Conservation (phyloP, 2,888 invertebrate species). For the Thyatira batis region DNA sequence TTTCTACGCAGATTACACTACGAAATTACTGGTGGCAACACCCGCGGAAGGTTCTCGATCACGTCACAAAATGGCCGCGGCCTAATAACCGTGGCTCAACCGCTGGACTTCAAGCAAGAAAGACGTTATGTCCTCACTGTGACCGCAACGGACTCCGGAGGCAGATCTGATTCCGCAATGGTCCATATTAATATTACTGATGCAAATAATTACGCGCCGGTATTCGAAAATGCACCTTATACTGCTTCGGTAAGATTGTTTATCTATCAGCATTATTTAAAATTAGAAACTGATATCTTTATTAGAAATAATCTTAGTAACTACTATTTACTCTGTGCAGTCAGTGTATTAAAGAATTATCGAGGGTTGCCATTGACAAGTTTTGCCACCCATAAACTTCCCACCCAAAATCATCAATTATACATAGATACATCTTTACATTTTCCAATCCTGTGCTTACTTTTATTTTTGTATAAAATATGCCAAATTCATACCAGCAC, state of each 20-base stretch:
- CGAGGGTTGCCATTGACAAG: too few relatives aligned
- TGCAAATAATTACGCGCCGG: slow-evolving; percentile 96
- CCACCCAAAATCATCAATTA: too few relatives aligned
- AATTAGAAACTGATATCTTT: too few relatives aligned
- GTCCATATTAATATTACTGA: slow-evolving; percentile 96
- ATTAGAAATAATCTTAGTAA: too few relatives aligned
- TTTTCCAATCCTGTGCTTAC: too few relatives aligned
- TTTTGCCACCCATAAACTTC: too few relatives aligned
- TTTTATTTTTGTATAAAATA: too few relatives aligned
- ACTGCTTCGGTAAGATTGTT: slow-evolving; percentile 85
- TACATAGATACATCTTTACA: too few relatives aligned
- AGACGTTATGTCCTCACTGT: slow-evolving; percentile 92
- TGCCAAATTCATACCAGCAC: too few relatives aligned
- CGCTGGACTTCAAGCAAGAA: slow-evolving; percentile 96
- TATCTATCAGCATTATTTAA: neutral
- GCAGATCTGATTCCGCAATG: slow-evolving; percentile 92
- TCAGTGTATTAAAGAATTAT: too few relatives aligned
- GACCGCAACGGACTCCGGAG: slow-evolving; percentile 94
- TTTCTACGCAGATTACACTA: slow-evolving; percentile 85
- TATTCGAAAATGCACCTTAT: slow-evolving; percentile 96
- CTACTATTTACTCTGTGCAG: too few relatives aligned
- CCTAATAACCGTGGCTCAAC: slow-evolving; percentile 92
- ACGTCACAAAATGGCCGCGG: slow-evolving; percentile 95
- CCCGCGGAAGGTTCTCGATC: slow-evolving; percentile 92
- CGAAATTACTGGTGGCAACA: slow-evolving; percentile 92